phyloP scores from a whole-genome alignment of 1,140 invertebrate genomes.

The Psix sp. region DNA sequence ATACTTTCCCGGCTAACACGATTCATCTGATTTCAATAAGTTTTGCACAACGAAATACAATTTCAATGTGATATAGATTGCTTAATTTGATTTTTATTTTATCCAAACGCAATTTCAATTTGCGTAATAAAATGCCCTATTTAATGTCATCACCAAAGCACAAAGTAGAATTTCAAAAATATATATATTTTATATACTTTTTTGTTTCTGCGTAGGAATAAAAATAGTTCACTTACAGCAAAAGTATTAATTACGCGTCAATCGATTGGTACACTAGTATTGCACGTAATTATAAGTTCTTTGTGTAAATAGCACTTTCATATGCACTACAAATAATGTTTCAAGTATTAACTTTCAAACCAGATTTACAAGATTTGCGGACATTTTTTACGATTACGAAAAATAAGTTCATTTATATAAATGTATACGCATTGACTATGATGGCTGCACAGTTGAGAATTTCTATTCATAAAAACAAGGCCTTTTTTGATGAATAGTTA shows the following conservation, averaged over 20 bases:
- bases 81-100: constrained; percentile 46
- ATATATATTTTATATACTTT: constrained; percentile 7
- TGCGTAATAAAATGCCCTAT: constrained; percentile 53
- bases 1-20: constrained; percentile 29
- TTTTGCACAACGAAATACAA: constrained; percentile 42
- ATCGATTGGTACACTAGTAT: constrained; percentile 36
- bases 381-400: constrained; percentile 46
- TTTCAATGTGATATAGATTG: constrained; percentile 48
- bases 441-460: no score
- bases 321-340: constrained; percentile 49
- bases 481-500: no score
- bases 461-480: no score
- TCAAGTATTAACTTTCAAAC: constrained; percentile 54
- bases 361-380: constrained; percentile 25
- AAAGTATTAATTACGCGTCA: constrained; percentile 50
- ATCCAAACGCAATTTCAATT: constrained; percentile 47
- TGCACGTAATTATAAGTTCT: constrained; percentile 52
- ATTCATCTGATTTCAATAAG: constrained; percentile 39
- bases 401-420: constrained; percentile 31
- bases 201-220: constrained; percentile 4
- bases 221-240: constrained; percentile 27
- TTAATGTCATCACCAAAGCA: constrained; percentile 44
- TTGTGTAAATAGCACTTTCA: constrained; percentile 55
- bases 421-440: no score
- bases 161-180: no score